Conservation (phyloP, 2,113 vertebrate species). For the Strix aluco region DNA sequence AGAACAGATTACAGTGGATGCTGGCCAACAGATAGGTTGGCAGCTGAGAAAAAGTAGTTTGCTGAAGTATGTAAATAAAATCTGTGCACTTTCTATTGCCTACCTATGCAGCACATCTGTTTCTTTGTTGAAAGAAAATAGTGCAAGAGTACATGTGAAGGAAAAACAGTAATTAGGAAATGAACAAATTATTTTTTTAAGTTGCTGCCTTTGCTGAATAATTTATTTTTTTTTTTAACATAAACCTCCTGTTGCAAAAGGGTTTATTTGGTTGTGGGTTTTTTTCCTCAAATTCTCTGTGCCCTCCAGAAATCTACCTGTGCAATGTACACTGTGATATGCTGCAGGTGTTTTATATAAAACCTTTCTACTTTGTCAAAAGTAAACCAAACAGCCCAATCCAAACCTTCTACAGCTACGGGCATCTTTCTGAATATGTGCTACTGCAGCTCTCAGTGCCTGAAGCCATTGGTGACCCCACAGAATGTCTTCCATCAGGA, state of each 20-base stretch:
- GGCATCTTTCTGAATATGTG: neutral
- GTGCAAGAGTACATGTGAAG: neutral
- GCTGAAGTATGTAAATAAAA: constrained; percentile 69
- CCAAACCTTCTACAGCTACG: neutral
- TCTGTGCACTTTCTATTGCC: constrained; percentile 20
- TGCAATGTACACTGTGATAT: neutral
- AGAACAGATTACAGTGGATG: constrained; percentile 86
- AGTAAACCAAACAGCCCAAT: neutral
- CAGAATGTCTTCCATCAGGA: neutral
- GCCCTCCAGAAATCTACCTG: neutral
- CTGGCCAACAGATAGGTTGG: constrained; percentile 81
- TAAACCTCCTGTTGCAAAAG: neutral
- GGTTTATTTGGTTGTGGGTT: neutral
- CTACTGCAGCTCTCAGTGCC: neutral
- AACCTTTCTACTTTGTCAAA: neutral
- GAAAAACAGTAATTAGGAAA: constrained; percentile 18
- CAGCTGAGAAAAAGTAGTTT: constrained; percentile 74
- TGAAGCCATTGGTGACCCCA: neutral
- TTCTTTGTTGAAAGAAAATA: constrained; percentile 28
- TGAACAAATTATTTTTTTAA: neutral
- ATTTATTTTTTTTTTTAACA: neutral
- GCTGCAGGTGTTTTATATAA: neutral
- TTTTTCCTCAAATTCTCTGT: neutral
- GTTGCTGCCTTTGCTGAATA: neutral
- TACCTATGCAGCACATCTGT: constrained; percentile 41